These are phyloP conservation scores for Hetaerina titia DNA, from an alignment of 2,888 invertebrate species.

Conservation along the genomic window DNA sequence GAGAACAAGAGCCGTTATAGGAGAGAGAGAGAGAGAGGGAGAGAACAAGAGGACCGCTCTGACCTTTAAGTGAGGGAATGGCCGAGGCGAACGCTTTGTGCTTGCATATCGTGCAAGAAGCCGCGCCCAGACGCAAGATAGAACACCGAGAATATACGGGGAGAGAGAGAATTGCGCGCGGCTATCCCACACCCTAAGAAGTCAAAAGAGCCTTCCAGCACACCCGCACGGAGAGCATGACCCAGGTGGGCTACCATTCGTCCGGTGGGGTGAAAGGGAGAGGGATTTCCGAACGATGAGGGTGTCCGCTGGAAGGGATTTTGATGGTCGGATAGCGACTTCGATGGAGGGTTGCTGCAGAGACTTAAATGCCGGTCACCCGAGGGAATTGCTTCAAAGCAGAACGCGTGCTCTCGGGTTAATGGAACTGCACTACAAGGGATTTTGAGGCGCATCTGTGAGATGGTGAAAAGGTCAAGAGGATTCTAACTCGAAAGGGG, in stretches of 20 bases:
- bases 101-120: neutral
- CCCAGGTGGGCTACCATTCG: too few relatives aligned
- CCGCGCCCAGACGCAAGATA: neutral
- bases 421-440: neutral
- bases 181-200: neutral
- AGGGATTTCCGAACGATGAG: too few relatives aligned
- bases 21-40: neutral
- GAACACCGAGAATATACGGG: neutral
- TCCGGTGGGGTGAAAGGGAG: too few relatives aligned
- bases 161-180: neutral
- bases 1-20: neutral
- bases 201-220: neutral
- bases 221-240: too few relatives aligned
- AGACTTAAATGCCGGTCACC: neutral
- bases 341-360: too few relatives aligned
- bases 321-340: neutral
- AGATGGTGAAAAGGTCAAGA: conserved; percentile 24
- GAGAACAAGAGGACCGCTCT: neutral
- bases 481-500: neutral
- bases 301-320: neutral
- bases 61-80: neutral
- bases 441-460: neutral
- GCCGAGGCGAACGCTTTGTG: neutral
- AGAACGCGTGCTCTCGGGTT: neutral
- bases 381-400: conserved; percentile 10